phyloP scores from a whole-genome alignment of 2,888 invertebrate genomes.

The Ochropleura plecta region DNA sequence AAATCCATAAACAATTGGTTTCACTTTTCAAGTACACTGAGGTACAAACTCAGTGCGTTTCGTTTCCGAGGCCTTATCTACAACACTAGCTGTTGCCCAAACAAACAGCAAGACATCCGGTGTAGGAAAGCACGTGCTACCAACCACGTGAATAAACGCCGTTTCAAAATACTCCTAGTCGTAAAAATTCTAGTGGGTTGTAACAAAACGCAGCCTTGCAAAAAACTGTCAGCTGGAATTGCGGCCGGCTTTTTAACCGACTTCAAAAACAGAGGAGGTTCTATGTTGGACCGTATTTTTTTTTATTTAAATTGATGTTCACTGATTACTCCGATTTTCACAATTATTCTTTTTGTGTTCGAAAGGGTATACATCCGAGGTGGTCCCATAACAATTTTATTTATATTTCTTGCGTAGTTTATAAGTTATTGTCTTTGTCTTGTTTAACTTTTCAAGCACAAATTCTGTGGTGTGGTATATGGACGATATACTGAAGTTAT shows the following conservation, averaged over 20 bases:
- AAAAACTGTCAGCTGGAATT: conserved; percentile 46
- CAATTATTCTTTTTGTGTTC: too few species aligned
- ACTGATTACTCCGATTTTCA: too few species aligned
- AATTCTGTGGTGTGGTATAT: background rate
- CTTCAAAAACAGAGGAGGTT: too few species aligned
- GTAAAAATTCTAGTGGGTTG: conserved; percentile 67
- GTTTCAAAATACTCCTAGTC: conserved; percentile 74
- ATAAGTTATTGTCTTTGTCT: too few species aligned
- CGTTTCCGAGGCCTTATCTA: conserved; percentile 64
- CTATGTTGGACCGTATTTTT: too few species aligned
- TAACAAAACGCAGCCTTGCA: conserved; percentile 57
- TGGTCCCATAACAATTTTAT: too few species aligned
- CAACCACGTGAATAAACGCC: conserved; percentile 64
- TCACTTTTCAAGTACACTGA: conserved; percentile 16
- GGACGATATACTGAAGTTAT: conserved; percentile 18
- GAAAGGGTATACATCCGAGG: too few species aligned
- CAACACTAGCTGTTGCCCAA: conserved; percentile 63
- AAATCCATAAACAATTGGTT: conserved; percentile 46
- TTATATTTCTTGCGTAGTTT: too few species aligned
- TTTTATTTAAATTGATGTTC: too few species aligned
- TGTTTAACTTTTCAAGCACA: conserved; percentile 18
- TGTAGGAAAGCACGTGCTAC: conserved; percentile 67
- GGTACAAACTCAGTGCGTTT: conserved; percentile 34
- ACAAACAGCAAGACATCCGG: conserved; percentile 69
- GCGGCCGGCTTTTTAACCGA: conserved; percentile 5